Conservation (phyloP, 2,888 invertebrate species). For the Clepsis dumicolana region DNA sequence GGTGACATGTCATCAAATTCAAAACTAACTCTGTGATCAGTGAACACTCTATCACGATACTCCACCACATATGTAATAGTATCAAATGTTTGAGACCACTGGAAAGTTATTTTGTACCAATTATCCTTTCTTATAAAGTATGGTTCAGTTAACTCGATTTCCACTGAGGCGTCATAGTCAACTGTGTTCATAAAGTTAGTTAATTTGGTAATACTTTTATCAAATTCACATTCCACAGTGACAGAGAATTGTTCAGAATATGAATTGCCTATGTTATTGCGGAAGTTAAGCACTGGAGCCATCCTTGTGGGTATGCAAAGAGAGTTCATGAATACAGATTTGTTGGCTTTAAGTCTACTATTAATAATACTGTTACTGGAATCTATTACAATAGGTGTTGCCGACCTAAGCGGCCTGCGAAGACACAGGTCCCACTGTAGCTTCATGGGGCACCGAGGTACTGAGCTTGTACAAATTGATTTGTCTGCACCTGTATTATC, state of each 20-base stretch:
- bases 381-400: conserved; percentile 74
- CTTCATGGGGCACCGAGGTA: conserved; percentile 66
- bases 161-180: conserved; percentile 76
- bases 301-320: conserved; percentile 77
- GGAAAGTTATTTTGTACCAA: conserved; percentile 77
- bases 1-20: conserved; percentile 75
- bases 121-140: conserved; percentile 75
- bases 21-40: conserved; percentile 69
- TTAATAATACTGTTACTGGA: conserved; percentile 65
- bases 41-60: conserved; percentile 68
- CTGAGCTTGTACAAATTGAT: conserved; percentile 47
- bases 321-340: conserved; percentile 78
- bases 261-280: conserved; percentile 62
- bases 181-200: conserved; percentile 72
- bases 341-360: conserved; percentile 72
- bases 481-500: conserved; percentile 49
- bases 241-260: conserved; percentile 78
- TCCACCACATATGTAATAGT: conserved; percentile 75
- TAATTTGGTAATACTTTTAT: conserved; percentile 67
- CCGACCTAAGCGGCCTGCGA: conserved; percentile 71
- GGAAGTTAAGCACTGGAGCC: conserved; percentile 71
- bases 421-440: conserved; percentile 75
- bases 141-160: conserved; percentile 74
- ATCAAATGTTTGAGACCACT: conserved; percentile 68
- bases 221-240: conserved; percentile 67